Evolutionary conservation across 2,797 vertebrate genomes (phyloP), one percentile per base, ranked within the genome.

Genomic region (Adelosebastes latens): DNA sequence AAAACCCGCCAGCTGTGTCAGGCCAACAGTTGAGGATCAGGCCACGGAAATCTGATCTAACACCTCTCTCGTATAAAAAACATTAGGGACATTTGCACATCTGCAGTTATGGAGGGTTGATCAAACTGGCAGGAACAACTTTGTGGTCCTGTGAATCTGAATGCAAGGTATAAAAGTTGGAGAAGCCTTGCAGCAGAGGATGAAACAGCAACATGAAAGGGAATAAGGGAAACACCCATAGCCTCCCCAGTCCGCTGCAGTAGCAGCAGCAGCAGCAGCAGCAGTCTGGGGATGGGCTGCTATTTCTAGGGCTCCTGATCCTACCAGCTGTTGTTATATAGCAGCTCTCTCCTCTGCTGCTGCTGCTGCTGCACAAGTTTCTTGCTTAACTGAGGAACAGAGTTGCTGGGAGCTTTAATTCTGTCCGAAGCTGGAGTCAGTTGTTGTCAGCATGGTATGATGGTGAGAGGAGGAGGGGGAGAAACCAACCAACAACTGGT

Each of bases 321-420:
- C 94, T 89, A 90, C 96, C 97, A 97, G 97, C 97, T 98, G 97
- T 96, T 95, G 97, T 96, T 95, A 65, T 58, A 90, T 5, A 67
- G 72, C 81, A 83, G 36, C 84, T 79, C 79, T 86, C 79, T 73
- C 81, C 64, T 82, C 91, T 87, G 82, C 65, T 95, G 95, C 65
- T 95, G 95, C 94, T 39, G 39, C 39, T 42, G 39, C 91, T 87
- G 95, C 94, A 95, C 94, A 95, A 93, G 92, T 92, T 96, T 93
- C 92, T 88, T 72, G 91, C 95, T 93, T 93, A 90, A 77, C 75
- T 58, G 80, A 52, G 90, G 81, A 93, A 93, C 95, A 83, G 92
- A 96, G 95, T 95, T 96, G 95, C 96, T 90, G 90, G 93, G 94
- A 97, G 96, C 96, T 96, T 96, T 42, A 42, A 42, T 42, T 89